Base-by-base conservation (phyloP, 2,113 vertebrate species). In the Scomber colias region DNA sequence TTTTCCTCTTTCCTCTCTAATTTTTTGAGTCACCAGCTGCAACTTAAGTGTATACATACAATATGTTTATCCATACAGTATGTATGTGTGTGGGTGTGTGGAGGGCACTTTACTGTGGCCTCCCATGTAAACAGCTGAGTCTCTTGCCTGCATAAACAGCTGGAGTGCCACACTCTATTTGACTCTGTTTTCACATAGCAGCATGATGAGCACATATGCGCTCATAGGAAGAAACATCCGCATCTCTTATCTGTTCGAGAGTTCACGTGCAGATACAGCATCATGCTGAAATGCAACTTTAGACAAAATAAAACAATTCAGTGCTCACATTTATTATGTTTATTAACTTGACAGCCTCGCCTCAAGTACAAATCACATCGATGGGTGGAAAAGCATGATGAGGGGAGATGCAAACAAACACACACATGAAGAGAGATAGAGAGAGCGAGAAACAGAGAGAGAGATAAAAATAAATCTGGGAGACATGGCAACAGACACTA, bases 401-500 rank as follows among this genome's bases (percentile, higher is more conserved):
- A 49, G 49, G 17, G 50, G 4, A 68, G 45, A 46, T 10, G 24
- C 27, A 27, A 11, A 40, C 54, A 24, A 19, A 14, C 21, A 19
- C 24, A 2, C 45, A 67, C 30, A 31, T 44, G 60, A 30, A 15
- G 44, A 46, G 40, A 45, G 31, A 21, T 21, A 30, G 9, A 68
- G 71, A 84, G 30, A 65, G 30, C 12, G 44, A 46, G 40, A 45
- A 44, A 65, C 30, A 15, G 44, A 46, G 40, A 45, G 31, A 30
- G 9, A 68, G 71, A 84, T 75, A 81, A 55, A 84, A 79, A 80
- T 75, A 76, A 80, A 82, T 83, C 19, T 67, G 54, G 57, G 69
- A 3, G 17, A 74, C 75, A 71, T 73, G 74, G 75, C 50, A 71
- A 51, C 71, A 77, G 68, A 84, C 59, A 6, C 30, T 53, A 50